These are phyloP conservation scores for Trypoxylon attenuatum DNA, from an alignment of 2,888 invertebrate genomes.

Conservation along the genomic window DNA sequence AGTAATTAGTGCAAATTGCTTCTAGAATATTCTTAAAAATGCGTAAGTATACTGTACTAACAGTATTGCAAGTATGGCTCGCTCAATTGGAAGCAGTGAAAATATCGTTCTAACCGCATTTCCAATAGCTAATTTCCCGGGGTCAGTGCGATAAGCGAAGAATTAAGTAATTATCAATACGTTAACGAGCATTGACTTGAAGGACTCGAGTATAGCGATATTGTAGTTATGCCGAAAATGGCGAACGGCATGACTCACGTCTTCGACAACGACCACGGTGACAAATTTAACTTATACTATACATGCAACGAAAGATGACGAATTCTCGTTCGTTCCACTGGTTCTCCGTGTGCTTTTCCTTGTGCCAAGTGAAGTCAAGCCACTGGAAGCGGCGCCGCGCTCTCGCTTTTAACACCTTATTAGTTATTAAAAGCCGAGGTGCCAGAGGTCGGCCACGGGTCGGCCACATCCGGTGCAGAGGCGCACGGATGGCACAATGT, in stretches of 20 bases:
- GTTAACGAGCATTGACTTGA: slow-evolving; percentile 18
- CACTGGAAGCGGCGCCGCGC: too few relatives aligned
- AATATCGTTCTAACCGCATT: too few relatives aligned
- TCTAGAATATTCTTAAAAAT: too few relatives aligned
- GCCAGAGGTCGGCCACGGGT: slow-evolving; percentile 30
- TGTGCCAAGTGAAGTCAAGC: not conserved
- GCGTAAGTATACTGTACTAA: too few relatives aligned
- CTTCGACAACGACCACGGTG: slow-evolving; percentile 16
- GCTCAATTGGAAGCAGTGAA: too few relatives aligned
- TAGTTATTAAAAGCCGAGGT: slow-evolving; percentile 47
- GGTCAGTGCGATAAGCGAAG: slow-evolving; percentile 8
- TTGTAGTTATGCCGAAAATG: not conserved
- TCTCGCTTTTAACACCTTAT: slow-evolving; percentile 42
- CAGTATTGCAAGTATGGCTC: too few relatives aligned
- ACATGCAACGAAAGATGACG: not conserved
- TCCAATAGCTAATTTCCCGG: not conserved
- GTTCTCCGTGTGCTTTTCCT: slow-evolving; percentile 1
- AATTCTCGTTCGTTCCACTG: not conserved
- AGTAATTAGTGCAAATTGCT: too few relatives aligned
- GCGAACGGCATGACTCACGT: slow-evolving; percentile 29
- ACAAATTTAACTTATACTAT: not conserved
- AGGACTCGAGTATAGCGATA: slow-evolving; percentile 27
- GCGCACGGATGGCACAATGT: slow-evolving; percentile 31
- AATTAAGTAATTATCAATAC: slow-evolving; percentile 30
- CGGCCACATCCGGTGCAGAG: slow-evolving; percentile 44